Evolutionary conservation across 2,888 invertebrate species (phyloP).

Genomic region (Odontocolon sp.): DNA sequence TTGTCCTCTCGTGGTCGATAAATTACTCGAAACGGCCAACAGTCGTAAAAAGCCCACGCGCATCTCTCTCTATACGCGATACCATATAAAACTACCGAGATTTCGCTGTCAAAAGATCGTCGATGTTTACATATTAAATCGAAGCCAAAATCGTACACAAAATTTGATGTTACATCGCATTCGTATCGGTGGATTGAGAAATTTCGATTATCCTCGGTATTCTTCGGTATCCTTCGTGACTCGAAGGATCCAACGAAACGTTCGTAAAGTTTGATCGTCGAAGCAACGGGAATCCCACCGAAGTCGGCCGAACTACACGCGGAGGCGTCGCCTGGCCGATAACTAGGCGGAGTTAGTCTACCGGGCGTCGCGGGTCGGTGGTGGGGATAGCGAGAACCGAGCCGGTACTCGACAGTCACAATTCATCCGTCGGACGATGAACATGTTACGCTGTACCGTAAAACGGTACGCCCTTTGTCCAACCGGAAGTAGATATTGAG

Average conservation of each 20-base stretch:
- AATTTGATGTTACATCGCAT: too few species aligned
- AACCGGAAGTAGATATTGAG: slow-evolving; percentile 61
- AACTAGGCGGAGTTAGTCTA: slow-evolving; percentile 29
- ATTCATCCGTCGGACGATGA: slow-evolving; percentile 72
- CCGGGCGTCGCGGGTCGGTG: slow-evolving; percentile 18
- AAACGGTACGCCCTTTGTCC: slow-evolving; percentile 46
- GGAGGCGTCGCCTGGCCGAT: slow-evolving; percentile 9
- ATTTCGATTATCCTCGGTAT: not conserved
- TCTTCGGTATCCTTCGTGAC: not conserved
- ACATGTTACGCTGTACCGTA: slow-evolving; percentile 59
- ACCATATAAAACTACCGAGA: not conserved
- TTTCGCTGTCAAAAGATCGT: slow-evolving; percentile 29
- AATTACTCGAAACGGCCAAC: slow-evolving; percentile 21
- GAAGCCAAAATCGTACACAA: not conserved
- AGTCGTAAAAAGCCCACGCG: slow-evolving; percentile 50
- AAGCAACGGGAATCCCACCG: slow-evolving; percentile 9
- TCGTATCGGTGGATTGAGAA: not conserved
- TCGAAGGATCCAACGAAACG: not conserved
- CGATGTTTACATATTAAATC: too few species aligned
- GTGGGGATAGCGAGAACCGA: slow-evolving; percentile 64
- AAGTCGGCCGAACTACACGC: not conserved
- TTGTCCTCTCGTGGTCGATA: not conserved
- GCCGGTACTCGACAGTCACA: slow-evolving; percentile 70
- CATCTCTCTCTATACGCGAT: not conserved
- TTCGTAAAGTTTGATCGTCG: not conserved